Evolutionary conservation across 2,888 invertebrate species (phyloP).

Genomic region (Mesorhabditis sp.): DNA sequence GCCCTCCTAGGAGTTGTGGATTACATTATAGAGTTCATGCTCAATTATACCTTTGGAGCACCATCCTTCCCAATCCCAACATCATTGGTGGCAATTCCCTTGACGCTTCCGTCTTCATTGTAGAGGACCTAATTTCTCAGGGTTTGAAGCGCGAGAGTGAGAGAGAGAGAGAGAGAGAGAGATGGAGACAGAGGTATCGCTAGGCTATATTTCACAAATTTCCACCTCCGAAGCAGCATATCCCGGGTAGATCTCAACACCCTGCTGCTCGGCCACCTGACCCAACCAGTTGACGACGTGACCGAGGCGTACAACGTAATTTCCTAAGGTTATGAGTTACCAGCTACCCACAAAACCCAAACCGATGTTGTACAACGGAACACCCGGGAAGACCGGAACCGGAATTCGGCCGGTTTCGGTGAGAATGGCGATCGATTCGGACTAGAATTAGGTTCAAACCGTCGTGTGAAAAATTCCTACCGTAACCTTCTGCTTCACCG

Average conservation of each 20-base stretch:
- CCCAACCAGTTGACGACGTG: conserved; percentile 73
- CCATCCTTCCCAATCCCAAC: conserved; percentile 97
- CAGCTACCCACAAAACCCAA: background rate
- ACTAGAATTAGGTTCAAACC: conserved; percentile 44
- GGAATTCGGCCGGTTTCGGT: conserved; percentile 77
- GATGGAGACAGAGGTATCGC: too few relatives aligned
- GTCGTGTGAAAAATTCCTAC: conserved; percentile 15
- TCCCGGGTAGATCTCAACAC: conserved; percentile 91
- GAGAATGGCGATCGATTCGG: conserved; percentile 82
- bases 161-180: too few relatives aligned
- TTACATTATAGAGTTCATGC: background rate
- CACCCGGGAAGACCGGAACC: conserved; percentile 81
- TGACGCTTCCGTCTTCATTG: conserved; percentile 78
- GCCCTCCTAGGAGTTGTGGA: conserved; percentile 36
- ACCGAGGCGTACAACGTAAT: conserved; percentile 91
- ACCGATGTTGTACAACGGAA: conserved; percentile 84
- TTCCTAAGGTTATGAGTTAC: conserved; percentile 63
- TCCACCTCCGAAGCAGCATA: conserved; percentile 59
- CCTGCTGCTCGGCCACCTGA: conserved; percentile 89
- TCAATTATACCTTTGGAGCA: conserved; percentile 72
- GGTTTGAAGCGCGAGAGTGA: background rate
- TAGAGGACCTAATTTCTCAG: conserved; percentile 65
- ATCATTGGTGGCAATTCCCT: conserved; percentile 74
- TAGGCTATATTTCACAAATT: too few relatives aligned
- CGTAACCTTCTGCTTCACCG: conserved; percentile 83